phyloP scores from a whole-genome alignment of 2,888 invertebrate genomes.

The Scaptomyza tumidula region DNA sequence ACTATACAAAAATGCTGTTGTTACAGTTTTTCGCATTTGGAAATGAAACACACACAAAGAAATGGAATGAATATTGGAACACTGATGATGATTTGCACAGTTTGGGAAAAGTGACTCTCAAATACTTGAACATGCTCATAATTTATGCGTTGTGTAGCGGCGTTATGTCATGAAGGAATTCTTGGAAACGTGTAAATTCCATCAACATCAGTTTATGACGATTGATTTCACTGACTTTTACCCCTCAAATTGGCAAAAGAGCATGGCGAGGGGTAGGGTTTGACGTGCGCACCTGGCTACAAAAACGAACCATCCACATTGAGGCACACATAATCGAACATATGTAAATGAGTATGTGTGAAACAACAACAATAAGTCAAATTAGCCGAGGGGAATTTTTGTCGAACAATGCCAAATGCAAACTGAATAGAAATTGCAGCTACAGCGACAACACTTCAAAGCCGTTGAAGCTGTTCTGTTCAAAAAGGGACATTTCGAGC shows the following conservation, averaged over 20 bases:
- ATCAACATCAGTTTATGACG: conserved; percentile 63
- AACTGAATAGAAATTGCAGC: conserved; percentile 15
- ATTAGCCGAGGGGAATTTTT: conserved; percentile 44
- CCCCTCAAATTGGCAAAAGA: conserved; percentile 20
- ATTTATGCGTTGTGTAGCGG: conserved; percentile 54
- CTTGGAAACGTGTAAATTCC: conserved; percentile 56
- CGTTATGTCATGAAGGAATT: conserved; percentile 71
- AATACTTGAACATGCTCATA: conserved; percentile 42
- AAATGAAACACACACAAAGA: conserved; percentile 17
- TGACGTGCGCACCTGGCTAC: conserved; percentile 71
- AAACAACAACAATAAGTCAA: conserved; percentile 45
- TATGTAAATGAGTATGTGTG: conserved; percentile 6
- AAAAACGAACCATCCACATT: conserved; percentile 55
- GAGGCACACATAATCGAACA: neutral
- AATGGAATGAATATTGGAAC: conserved; percentile 29
- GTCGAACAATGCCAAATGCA: conserved; percentile 73
- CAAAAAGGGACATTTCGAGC: neutral
- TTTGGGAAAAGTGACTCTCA: conserved; percentile 14
- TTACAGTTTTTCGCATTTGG: conserved; percentile 44
- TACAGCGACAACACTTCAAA: neutral
- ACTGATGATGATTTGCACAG: conserved; percentile 37
- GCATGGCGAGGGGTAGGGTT: too few species aligned
- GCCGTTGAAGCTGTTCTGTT: neutral
- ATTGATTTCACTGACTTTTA: conserved; percentile 59
- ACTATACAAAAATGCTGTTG: conserved; percentile 37